Base-by-base conservation (phyloP, 2,888 invertebrate genomes). In the Agrochola lota region DNA sequence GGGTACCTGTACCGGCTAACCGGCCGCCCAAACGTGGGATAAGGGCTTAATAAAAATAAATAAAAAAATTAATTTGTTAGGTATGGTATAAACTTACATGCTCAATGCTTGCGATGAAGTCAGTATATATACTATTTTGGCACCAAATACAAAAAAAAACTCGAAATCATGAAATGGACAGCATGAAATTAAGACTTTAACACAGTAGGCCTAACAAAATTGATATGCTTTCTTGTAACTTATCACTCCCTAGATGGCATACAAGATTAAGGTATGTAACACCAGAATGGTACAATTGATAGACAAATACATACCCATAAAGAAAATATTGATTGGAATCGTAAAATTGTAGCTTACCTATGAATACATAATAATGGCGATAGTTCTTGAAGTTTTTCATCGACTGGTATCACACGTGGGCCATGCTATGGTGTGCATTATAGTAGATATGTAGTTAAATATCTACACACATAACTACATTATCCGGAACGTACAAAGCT, bases 101-200 rank as follows among this genome's bases (percentile, higher is more conserved):
- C 49, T 79, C 74, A 79, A 79, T 46, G 11, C 12, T 78, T 71
- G 20, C 15, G 35, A 30, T 30, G 26, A 67, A 60, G 11, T 49
- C n/a, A 46, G 26, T 35, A n/a, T 30, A 4, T 12, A 43, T 30
- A 55, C 23, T 23, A 46, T 20, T 35, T 64, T 23, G 26, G 2
- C 40, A 49, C 20, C 15, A 55, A 46, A 26, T 26, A 40, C 9
- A 9, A 15, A 30, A 43, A 9, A 46, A 17, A 52, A 20, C 20
- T 17, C n/a, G 3, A 26, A 12, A 0, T 55, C 11, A 46, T n/a
- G 6, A 46, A 57, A n/a, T 12, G 11, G 7, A 26, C 46, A 26
- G 11, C 46, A 23, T 49, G 17, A 43, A 70, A 9, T 17, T 35
- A 46, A 20, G 26, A 30, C 30, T 40, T 11, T 30, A 26, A 23